phyloP scores from a whole-genome alignment of 37 sponge, comb jelly and placozoan genomes.

The Halisarca cf. caerulea region DNA sequence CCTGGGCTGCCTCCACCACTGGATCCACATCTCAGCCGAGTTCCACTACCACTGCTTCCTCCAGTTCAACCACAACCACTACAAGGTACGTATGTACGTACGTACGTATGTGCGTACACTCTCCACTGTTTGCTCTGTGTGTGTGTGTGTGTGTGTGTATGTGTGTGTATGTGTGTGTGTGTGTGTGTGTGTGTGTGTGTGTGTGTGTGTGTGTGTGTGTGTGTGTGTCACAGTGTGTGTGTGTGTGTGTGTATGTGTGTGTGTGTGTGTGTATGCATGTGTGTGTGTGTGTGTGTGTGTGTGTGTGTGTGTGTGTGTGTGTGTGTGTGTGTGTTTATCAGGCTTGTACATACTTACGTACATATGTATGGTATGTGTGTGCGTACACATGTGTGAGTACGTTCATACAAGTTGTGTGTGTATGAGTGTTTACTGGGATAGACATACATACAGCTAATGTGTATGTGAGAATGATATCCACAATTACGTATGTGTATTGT shows the following conservation, averaged over 20 bases:
- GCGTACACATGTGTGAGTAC: no score
- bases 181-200: neutral
- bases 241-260: no score
- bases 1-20: slow-evolving; percentile 59
- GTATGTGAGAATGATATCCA: neutral
- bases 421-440: neutral
- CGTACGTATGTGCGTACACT: neutral
- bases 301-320: no score
- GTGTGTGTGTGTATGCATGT: no score
- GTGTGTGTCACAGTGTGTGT: no score
- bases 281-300: no score
- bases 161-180: neutral
- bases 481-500: neutral
- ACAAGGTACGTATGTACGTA: neutral
- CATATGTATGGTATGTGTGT: no score
- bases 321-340: no score
- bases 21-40: neutral
- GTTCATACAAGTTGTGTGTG: neutral
- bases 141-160: neutral
- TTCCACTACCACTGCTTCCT: slow-evolving; percentile 17
- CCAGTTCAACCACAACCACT: neutral
- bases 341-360: neutral
- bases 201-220: no score
- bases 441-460: neutral
- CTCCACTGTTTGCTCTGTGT: neutral